These are phyloP conservation scores for Norana najaformis DNA, from an alignment of 2,888 invertebrate species.

Conservation along the genomic window DNA sequence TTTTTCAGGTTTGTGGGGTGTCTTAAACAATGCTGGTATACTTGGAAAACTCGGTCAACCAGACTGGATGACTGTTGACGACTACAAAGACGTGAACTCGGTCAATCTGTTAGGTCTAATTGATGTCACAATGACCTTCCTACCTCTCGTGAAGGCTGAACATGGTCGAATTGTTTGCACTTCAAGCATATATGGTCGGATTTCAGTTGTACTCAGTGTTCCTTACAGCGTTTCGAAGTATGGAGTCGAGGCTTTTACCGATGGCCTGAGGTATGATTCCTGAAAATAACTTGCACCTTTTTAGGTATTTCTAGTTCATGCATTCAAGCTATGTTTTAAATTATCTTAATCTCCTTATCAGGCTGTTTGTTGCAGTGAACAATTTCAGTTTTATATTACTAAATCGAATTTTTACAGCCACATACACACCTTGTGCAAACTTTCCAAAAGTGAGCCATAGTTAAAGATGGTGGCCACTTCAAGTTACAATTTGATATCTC, in stretches of 20 bases:
- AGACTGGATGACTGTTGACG: neutral
- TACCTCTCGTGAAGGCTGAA: neutral
- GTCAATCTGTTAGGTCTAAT: neutral
- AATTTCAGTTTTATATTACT: neutral
- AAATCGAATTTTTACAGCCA: neutral
- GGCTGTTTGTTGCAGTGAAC: neutral
- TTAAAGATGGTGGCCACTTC: neutral
- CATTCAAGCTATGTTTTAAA: neutral
- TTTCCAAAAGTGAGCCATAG: neutral
- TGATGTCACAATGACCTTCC: neutral
- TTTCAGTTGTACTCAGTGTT: neutral
- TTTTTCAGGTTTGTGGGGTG: constrained; percentile 1
- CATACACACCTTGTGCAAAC: neutral
- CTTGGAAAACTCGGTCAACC: neutral
- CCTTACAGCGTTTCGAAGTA: neutral
- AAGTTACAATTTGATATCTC: neutral
- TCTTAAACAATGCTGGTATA: neutral
- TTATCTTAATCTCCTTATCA: no score
- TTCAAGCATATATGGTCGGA: neutral
- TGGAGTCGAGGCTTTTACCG: neutral
- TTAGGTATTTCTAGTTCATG: neutral
- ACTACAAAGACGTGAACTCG: neutral
- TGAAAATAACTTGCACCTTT: neutral
- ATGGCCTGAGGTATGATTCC: neutral
- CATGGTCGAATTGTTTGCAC: neutral